These are phyloP conservation scores for Amphipoea lucens DNA, from an alignment of 2,888 invertebrate genomes.

Conservation along the genomic window DNA sequence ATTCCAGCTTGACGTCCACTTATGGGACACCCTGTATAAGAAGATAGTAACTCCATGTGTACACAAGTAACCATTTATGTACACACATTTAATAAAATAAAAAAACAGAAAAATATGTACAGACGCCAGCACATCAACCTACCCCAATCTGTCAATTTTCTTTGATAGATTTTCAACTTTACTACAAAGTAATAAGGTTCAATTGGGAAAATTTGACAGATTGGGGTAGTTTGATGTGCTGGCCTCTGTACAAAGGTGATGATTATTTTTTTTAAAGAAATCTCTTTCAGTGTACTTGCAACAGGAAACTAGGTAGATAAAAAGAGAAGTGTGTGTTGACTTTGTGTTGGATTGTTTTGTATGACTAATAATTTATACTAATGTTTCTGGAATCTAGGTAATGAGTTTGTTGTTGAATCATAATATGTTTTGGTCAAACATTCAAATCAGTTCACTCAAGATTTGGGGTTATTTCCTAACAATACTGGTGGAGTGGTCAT, in stretches of 20 bases:
- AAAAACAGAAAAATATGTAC: background rate
- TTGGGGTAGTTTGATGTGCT: no score
- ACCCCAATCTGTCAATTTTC: no score
- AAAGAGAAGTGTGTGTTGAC: background rate
- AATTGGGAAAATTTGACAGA: no score
- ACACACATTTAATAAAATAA: no score
- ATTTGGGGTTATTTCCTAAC: background rate
- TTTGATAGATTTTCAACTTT: no score
- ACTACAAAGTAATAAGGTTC: no score
- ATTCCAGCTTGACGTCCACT: no score
- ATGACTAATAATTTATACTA: background rate
- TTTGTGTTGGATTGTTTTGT: background rate
- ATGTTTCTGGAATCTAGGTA: background rate
- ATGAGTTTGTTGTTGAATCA: background rate
- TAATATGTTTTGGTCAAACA: background rate
- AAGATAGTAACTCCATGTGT: no score
- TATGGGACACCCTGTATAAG: no score
- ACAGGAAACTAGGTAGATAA: background rate
- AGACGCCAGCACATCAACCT: no score
- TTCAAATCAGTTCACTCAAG: background rate
- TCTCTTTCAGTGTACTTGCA: background rate
- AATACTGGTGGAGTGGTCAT: background rate
- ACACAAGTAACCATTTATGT: no score
- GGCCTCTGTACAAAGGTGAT: background rate
- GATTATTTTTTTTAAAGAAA: background rate